Base-by-base conservation (phyloP, 2,888 invertebrate species). In the Clostera curtula region DNA sequence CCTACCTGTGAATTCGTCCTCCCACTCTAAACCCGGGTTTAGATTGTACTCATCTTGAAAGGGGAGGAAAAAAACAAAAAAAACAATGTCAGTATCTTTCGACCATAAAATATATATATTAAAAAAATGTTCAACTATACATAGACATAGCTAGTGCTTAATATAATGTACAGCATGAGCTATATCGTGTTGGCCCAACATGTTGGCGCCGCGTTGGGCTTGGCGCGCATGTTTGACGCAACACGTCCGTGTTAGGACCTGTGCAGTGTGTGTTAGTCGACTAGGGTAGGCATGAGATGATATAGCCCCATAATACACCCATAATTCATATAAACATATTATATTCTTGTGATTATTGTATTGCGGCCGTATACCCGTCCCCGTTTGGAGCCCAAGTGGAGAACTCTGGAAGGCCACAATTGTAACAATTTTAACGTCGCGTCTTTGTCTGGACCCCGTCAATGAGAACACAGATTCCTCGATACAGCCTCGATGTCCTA, bases 1-100 rank as follows among this genome's bases (percentile, higher is more conserved):
- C 96, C 95, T 96, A 96, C 96, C 96, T 96, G 96, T 95, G 88
- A 96, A 96, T 89, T 96, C 96, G 94, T 96, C 96, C 92, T 96
- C 96, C 96, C 96, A 96, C 89, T 96, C 96, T 95, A 96, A 95
- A 93, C 95, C 95, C 90, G 95, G 95, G 92, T 95, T 95, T 92
- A 96, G 95, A 95, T 96, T 95, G 95, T 96, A 96, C 90, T 96
- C 96, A 91, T 96, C 96, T 96, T 94, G 92, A 93, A 92, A 86
- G 85, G 86, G 85, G 87, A 86, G 77, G 83, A 82, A 80, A 74
- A 77, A 80, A 69, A 82, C 77, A 76, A 61, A 74, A 75, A n/a
- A 76, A 77, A 70, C 66, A 73, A 83, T 80, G 80, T 85, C 84
- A 85, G 84, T 85, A 85, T 82, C 64, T 76, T 72, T 76, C 68